A percentile compares a stretch with the other conserved stretches of the same genome.
Evolutionary conservation across 2,113 vertebrate genomes (phyloP).

Genomic region (Egretta garzetta): DNA sequence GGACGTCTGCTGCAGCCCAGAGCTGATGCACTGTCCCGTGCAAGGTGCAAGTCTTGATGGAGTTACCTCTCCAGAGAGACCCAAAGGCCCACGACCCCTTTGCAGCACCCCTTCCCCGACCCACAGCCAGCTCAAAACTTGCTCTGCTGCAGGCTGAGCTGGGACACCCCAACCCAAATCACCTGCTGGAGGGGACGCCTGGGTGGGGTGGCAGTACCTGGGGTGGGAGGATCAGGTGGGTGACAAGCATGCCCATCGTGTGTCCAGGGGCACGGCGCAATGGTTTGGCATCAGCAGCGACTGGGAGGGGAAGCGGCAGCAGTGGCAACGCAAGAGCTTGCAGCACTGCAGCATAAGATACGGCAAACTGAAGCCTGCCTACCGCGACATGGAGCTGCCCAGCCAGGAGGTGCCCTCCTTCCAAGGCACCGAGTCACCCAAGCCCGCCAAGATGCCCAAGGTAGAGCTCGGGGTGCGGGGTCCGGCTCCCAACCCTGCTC

Average conservation of each 20-base stretch:
- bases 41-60: not conserved
- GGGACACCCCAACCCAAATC: not conserved
- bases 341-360: slow-evolving; percentile 94
- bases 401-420: slow-evolving; percentile 84
- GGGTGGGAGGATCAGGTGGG: no score
- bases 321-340: slow-evolving; percentile 92
- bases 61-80: not conserved
- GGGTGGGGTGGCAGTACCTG: not conserved
- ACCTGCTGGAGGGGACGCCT: fast-evolving
- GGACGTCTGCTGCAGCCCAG: not conserved
- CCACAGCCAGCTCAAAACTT: not conserved
- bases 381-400: slow-evolving; percentile 84
- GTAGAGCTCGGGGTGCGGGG: slow-evolving; percentile 22
- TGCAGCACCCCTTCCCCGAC: no score
- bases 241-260: fast-evolving
- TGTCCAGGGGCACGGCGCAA: slow-evolving; percentile 84
- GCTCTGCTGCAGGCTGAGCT: not conserved
- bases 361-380: slow-evolving; percentile 90
- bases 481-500: fast-evolving
- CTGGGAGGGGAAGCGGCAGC: slow-evolving; percentile 88
- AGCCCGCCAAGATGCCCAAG: slow-evolving; percentile 86
- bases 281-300: slow-evolving; percentile 93
- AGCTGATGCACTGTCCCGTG: fast-evolving
- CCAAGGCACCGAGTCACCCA: slow-evolving; percentile 86
- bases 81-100: not conserved